phyloP scores from a whole-genome alignment of 92 coral and sea anemone genomes.

The Desmophyllum pertusum region DNA sequence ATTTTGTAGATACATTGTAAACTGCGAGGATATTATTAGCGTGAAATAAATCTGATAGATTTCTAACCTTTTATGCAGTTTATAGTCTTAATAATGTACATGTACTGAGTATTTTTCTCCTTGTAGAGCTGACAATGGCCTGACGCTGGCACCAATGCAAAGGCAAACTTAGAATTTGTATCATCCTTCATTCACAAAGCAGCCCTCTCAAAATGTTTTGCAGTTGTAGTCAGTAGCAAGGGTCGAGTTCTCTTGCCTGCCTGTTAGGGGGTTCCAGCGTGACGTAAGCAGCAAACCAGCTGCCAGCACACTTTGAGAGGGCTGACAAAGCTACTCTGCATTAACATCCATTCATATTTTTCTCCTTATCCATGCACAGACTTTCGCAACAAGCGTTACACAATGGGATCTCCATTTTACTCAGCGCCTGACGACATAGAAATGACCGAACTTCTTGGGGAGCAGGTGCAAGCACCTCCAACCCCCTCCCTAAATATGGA shows the following conservation, averaged over 20 bases:
- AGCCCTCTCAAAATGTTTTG: too few relatives aligned
- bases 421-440: constrained; percentile 87
- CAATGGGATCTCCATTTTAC: constrained; percentile 88
- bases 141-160: not conserved
- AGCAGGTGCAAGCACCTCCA: constrained; percentile 35
- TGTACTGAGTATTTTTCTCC: too few relatives aligned
- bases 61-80: not conserved
- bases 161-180: not conserved
- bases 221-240: too few relatives aligned
- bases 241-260: too few relatives aligned
- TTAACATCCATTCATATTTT: constrained; percentile 34
- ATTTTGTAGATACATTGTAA: not conserved
- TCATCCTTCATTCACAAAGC: too few relatives aligned
- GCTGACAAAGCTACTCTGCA: not conserved
- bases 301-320: too few relatives aligned
- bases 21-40: not conserved
- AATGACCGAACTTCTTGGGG: constrained; percentile 65
- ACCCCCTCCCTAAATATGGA: constrained; percentile 40
- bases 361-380: constrained; percentile 59
- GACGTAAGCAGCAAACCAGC: too few relatives aligned
- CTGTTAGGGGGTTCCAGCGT: too few relatives aligned
- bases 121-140: not conserved
- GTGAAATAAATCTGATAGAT: not conserved
- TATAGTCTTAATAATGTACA: not conserved
- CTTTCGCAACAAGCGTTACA: constrained; percentile 69